Conservation (phyloP, 2,797 vertebrate species). For the Clarias platycephalus region DNA sequence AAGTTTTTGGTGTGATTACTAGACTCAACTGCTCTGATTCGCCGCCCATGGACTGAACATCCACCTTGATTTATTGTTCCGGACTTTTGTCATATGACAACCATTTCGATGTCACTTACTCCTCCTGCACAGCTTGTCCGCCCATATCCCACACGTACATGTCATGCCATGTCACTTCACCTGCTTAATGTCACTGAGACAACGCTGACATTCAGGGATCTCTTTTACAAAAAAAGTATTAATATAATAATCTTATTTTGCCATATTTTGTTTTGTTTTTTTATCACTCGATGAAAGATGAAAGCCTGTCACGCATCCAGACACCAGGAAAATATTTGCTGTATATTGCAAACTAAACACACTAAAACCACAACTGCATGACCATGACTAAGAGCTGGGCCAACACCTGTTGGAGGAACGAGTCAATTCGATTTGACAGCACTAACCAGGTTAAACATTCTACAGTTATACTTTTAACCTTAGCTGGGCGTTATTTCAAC, state of each 20-base stretch:
- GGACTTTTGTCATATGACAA: background rate
- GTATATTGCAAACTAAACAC: background rate
- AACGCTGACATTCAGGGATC: background rate
- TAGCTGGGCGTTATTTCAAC: background rate
- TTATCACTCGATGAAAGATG: background rate
- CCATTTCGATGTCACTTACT: background rate
- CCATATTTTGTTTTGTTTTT: too few species aligned
- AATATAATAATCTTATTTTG: background rate
- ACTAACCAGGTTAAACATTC: conserved; percentile 22
- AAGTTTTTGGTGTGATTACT: background rate
- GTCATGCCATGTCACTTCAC: background rate
- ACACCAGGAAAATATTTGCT: background rate
- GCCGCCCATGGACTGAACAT: background rate
- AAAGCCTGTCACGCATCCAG: background rate
- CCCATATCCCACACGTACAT: background rate
- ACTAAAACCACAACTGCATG: conserved; percentile 10
- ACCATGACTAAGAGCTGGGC: conserved; percentile 41
- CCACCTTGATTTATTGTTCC: background rate
- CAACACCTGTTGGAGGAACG: conserved; percentile 62
- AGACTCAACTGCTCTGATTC: background rate
- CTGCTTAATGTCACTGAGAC: background rate
- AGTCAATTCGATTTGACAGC: conserved; percentile 54
- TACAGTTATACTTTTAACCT: background rate
- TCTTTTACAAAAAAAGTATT: background rate
- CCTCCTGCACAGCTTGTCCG: background rate